Evolutionary conservation across 2,797 vertebrate species (phyloP), one percentile per base, ranked within the genome.

Genomic region (Sorex maritimensis): DNA sequence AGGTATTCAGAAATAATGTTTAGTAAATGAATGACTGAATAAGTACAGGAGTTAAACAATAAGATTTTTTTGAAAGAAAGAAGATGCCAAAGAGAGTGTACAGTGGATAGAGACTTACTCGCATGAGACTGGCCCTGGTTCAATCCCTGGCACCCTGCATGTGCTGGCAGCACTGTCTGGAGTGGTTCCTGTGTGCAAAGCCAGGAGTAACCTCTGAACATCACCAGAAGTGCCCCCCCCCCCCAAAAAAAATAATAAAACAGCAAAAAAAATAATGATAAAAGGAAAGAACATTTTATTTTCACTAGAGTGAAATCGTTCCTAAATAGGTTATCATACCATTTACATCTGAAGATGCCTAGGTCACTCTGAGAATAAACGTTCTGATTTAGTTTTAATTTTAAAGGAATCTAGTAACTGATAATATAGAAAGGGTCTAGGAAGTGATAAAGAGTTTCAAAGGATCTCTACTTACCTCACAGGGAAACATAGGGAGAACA

Each of bases 291-390:
- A 7, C 2, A 77, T 41, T 55, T 6, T n/a, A 74, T 84, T 86
- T 88, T 85, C 41, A 94, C 44, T 19, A 55, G 13, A 83, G 79
- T 78, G 7, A 92, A 94, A 77, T 89, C 19, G 7, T 87, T 91
- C 95, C 69, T 44, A 82, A 88, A 89, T 65, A 78, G 24, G 78
- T 19, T 84, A 78, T 24, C 9, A 26, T 74, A 38, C 63, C 13
- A 19, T n/a, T 78, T 34, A 69, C 34, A 34, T 55, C 52, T 81
- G n/a, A 49, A 75, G 58, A 38, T 75, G 24, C 38, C 78, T 49
- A 24, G 88, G 10, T 3, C 77, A 58, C 41, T 85, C 77, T 61
- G n/a, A 38, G 28, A 23, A 28, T 13, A 85, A 77, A 79, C n/a
- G 6, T 6, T 89, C 81, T 92, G 89, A 81, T 9, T 82, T 71